phyloP scores from a whole-genome alignment of 35 echinoderm and acorn worm genomes.

The Ophioderma brevispina region DNA sequence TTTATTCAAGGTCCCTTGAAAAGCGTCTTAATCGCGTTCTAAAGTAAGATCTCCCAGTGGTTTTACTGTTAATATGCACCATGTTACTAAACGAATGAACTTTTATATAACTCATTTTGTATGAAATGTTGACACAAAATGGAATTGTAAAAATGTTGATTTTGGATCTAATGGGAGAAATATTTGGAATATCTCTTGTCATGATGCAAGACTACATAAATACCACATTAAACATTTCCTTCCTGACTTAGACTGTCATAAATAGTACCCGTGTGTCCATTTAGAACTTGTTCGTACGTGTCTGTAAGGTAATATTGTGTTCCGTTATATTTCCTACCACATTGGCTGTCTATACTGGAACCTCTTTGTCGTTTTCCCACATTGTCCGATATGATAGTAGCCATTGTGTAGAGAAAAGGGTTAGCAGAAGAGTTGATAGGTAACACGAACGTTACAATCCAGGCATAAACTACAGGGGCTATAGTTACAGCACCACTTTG shows the following conservation, averaged over 20 bases:
- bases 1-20: no score
- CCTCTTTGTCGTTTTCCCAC: not conserved
- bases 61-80: no score
- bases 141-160: no score
- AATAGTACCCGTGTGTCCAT: not conserved
- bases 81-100: no score
- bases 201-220: not conserved
- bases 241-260: not conserved
- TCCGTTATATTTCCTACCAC: not conserved
- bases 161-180: no score
- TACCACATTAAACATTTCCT: not conserved
- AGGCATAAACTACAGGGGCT: slow-evolving; percentile 28
- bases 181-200: no score
- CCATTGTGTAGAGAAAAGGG: slow-evolving; percentile 56
- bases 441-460: slow-evolving; percentile 52
- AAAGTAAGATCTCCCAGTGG: no score
- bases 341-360: not conserved
- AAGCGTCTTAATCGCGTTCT: no score
- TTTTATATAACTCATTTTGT: no score
- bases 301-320: not conserved
- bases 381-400: not conserved
- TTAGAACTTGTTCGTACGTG: not conserved
- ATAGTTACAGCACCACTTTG: slow-evolving; percentile 3
- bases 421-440: slow-evolving; percentile 68
- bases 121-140: no score